phyloP scores from a whole-genome alignment of 2,113 vertebrate genomes.

The Elgaria multicarinata region DNA sequence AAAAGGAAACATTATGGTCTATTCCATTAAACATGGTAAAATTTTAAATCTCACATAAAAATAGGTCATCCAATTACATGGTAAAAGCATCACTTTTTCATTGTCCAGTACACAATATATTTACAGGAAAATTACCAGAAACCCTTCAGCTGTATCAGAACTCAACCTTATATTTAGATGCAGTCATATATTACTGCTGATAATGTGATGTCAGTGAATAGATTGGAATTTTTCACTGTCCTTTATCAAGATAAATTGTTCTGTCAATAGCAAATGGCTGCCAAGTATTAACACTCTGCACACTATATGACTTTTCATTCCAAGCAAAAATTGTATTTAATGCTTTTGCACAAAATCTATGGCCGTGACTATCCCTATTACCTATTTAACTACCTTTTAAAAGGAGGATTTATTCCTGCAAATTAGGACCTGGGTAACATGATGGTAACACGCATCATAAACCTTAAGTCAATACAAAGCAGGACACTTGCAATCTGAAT shows the following conservation, averaged over 20 bases:
- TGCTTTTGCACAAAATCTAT: constrained; percentile 89
- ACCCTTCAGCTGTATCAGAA: constrained; percentile 76
- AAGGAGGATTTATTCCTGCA: constrained; percentile 93
- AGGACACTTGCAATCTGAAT: constrained; percentile 78
- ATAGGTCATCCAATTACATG: constrained; percentile 84
- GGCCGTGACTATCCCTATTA: constrained; percentile 88
- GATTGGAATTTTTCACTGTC: constrained; percentile 96
- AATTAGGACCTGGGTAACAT: constrained; percentile 93
- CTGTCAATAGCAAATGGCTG: constrained; percentile 93
- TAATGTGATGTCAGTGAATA: constrained; percentile 93
- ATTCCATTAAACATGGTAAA: constrained; percentile 83
- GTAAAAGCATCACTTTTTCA: constrained; percentile 77
- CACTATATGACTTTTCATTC: constrained; percentile 89
- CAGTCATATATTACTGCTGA: constrained; percentile 91
- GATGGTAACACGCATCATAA: constrained; percentile 94
- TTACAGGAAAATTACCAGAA: constrained; percentile 80
- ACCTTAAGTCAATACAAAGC: constrained; percentile 94
- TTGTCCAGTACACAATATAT: constrained; percentile 80
- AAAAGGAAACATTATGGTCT: constrained; percentile 83
- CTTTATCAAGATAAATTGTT: constrained; percentile 97
- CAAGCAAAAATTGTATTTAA: constrained; percentile 90
- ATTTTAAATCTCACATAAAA: constrained; percentile 84
- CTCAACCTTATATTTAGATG: constrained; percentile 91
- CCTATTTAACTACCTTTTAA: constrained; percentile 96
- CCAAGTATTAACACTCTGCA: constrained; percentile 84